Evolutionary conservation across 2,888 invertebrate species (phyloP).

Genomic region (Tetheella fluctuosa): DNA sequence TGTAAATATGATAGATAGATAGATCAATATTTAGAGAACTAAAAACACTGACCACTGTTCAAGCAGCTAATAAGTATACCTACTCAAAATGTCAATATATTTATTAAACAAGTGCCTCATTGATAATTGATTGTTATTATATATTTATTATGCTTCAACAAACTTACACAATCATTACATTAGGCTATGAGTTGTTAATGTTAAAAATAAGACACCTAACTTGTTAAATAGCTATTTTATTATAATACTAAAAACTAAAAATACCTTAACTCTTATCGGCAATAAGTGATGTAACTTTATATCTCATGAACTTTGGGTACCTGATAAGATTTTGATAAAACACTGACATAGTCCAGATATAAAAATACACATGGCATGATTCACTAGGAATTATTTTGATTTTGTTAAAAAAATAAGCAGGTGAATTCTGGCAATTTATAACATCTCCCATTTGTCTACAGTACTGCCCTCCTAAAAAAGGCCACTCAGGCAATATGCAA

Average conservation of each 20-base stretch:
- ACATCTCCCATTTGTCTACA: no score
- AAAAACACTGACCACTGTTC: no score
- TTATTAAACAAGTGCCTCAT: background rate
- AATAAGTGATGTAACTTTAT: background rate
- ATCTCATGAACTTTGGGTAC: background rate
- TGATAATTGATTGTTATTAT: background rate
- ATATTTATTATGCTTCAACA: background rate
- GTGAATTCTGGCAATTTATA: no score
- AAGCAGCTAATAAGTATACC: background rate
- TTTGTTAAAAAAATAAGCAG: no score
- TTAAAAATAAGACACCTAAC: background rate
- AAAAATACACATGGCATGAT: background rate
- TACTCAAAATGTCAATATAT: background rate
- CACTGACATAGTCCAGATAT: background rate
- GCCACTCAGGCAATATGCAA: no score
- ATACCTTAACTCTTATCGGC: background rate
- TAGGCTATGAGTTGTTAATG: background rate
- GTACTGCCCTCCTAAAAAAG: no score
- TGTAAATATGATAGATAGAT: no score
- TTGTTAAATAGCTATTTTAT: no score
- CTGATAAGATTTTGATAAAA: background rate
- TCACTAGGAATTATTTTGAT: background rate
- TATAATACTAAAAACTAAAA: background rate
- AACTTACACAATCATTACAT: background rate
- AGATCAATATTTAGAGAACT: no score